Conservation (phyloP, 2,113 vertebrate genomes). For the Oxyruncus cristatus region DNA sequence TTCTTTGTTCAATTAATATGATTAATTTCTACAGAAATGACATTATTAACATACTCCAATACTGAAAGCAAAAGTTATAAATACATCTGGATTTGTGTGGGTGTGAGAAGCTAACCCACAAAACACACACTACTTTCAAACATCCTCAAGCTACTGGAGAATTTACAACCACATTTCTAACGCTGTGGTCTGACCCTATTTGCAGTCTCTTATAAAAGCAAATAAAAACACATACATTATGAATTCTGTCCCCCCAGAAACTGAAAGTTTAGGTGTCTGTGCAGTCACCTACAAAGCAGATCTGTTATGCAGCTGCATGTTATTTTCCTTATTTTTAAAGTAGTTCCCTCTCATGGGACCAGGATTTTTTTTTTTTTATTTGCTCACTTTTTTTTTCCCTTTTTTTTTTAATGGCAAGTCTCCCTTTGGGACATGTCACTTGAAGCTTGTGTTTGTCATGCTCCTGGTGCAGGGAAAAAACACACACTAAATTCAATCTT, state of each 20-base stretch:
- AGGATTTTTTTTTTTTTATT: background rate
- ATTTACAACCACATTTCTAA: background rate
- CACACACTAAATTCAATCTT: constrained; percentile 81
- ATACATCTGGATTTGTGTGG: background rate
- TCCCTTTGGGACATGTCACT: constrained; percentile 69
- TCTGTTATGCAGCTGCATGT: background rate
- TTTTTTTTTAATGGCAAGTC: background rate
- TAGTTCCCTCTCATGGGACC: background rate
- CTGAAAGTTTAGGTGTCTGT: background rate
- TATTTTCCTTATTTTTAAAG: constrained; percentile 22
- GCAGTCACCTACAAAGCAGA: background rate
- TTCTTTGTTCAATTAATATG: background rate
- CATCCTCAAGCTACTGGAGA: background rate
- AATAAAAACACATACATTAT: background rate
- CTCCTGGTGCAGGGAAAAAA: constrained; percentile 73
- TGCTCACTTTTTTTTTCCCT: background rate
- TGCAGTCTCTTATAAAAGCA: background rate
- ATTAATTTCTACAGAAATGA: background rate
- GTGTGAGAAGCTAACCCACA: background rate
- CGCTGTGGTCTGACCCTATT: background rate
- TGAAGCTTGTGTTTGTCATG: constrained; percentile 76
- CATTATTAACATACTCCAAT: background rate
- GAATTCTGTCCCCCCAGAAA: background rate
- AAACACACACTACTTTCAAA: background rate
- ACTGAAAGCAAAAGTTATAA: background rate